Base-by-base conservation (phyloP, 1,140 invertebrate genomes). In the Proctacanthus coquilletti region DNA sequence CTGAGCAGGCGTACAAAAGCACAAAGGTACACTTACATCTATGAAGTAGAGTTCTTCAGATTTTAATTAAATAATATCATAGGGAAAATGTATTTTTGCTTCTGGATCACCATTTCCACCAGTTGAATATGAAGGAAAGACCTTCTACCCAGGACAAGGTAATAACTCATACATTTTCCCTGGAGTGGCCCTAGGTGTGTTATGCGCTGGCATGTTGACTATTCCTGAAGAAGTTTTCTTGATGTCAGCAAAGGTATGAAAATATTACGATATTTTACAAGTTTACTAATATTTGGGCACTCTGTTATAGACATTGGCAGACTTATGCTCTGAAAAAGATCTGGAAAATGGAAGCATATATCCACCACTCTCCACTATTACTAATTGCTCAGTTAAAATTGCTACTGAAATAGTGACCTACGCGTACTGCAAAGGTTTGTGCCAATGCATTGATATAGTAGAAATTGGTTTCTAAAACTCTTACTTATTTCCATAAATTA, bases 81-180 rank as follows among this genome's bases (percentile, higher is more conserved):
- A n/a, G n/a, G n/a, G n/a, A n/a, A n/a, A 69, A 39, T 81, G 74
- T 32, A 70, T 96, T 36, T 96, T 96, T 61, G 87, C 91, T 2
- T 88, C 84, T 41, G 92, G 92, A 6, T 93, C 87, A 23, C 92
- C 92, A 10, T 97, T 96, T 60, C 68, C 72, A 14, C 78, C 84
- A 1, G 83, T 92, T 17, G 74, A 68, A 9, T 69, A 75, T 23
- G 75, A 87, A 39, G 84, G 83, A 0, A 76, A 81, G 48, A 78
- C 73, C 9, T 80, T 71, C 50, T 58, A 76, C 52, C 87, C 92
- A 1, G 92, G 92, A 1, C 92, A 97, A 64, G 89, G 89, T 40
- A 97, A 97, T 63, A 97, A 97, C 64, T 81, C 91, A 1, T 97
- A 95, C 62, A 93, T 94, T 48, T 96, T 96, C 69, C 92, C 92